These are phyloP conservation scores for Alouatta palliata DNA, from an alignment of 2,113 vertebrate genomes.

Conservation along the genomic window DNA sequence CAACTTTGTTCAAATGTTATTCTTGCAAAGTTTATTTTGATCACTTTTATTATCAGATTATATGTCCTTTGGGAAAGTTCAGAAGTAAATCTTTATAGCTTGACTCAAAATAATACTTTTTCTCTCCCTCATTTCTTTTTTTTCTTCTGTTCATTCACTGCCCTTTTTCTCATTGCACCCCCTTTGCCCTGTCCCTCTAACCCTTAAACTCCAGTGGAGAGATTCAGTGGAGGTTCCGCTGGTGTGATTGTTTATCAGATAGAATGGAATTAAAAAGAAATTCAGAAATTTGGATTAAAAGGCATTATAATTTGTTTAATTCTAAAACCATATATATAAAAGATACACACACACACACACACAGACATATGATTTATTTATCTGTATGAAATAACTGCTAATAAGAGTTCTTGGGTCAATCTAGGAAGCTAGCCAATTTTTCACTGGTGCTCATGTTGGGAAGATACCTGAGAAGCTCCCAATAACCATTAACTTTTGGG, in stretches of 20 bases:
- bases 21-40: background rate
- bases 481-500: background rate
- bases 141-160: background rate
- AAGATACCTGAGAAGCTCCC: background rate
- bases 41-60: background rate
- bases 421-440: background rate
- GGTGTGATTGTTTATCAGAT: background rate
- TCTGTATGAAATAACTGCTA: background rate
- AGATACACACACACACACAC: no score
- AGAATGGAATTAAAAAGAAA: background rate
- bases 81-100: background rate
- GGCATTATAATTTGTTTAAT: background rate
- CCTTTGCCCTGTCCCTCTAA: background rate
- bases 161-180: background rate
- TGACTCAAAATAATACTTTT: background rate
- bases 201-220: background rate
- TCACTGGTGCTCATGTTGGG: constrained; percentile 35
- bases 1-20: background rate
- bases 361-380: background rate
- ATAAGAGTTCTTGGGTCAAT: background rate
- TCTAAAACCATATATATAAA: no score
- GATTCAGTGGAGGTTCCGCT: background rate
- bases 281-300: background rate
- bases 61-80: background rate
- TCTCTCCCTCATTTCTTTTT: background rate